Evolutionary conservation across 2,113 vertebrate species (phyloP).

Genomic region (Perognathus longimembris): DNA sequence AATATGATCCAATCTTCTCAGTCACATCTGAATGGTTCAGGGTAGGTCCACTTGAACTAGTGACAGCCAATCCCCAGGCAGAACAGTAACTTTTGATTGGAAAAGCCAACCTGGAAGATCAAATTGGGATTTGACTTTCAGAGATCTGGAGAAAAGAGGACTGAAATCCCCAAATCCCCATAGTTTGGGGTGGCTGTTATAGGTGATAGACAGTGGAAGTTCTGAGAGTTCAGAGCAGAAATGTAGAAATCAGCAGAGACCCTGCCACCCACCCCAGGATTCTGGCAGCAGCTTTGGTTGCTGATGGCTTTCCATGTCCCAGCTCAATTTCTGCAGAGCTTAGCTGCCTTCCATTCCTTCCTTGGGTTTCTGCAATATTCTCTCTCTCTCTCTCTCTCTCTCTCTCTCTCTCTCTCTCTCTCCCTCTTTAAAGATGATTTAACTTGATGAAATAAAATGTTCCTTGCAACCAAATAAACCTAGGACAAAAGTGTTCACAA

Average conservation of each 20-base stretch:
- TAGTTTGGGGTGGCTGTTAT: neutral
- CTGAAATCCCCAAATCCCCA: neutral
- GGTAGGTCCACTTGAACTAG: neutral
- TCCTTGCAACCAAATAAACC: conserved; percentile 56
- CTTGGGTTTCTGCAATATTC: conserved; percentile 20
- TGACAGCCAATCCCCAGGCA: neutral
- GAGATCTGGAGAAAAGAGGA: neutral
- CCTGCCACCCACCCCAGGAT: too few relatives aligned
- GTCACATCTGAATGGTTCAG: neutral
- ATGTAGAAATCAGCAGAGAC: too few relatives aligned
- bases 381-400: too few relatives aligned
- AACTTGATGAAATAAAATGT: conserved; percentile 34
- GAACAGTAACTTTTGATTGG: neutral
- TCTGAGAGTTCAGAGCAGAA: neutral
- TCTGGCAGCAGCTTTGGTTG: neutral
- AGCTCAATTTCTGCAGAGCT: neutral
- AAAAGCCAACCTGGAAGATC: neutral
- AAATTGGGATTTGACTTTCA: neutral
- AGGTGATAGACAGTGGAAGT: neutral
- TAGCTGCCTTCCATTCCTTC: neutral
- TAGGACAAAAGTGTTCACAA: conserved; percentile 48
- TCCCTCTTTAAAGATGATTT: conserved; percentile 54
- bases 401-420: too few relatives aligned
- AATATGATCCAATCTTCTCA: neutral
- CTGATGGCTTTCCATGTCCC: neutral